Evolutionary conservation across 2,888 invertebrate species (phyloP).

Genomic region (Aleiodes testaceus): DNA sequence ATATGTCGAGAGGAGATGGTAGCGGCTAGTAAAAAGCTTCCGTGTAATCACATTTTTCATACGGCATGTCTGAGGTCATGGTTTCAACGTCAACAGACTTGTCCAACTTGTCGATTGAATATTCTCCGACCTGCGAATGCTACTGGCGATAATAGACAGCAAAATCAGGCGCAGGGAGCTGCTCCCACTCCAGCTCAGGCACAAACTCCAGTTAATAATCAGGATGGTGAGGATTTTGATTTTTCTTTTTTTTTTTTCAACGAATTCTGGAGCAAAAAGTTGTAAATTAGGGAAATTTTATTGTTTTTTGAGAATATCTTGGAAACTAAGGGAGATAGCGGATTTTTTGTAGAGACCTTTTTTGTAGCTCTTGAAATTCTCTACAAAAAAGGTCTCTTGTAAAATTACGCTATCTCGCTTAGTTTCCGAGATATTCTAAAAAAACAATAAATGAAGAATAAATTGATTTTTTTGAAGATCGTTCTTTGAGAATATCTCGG

Average conservation of each 20-base stretch:
- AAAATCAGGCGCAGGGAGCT: conserved; percentile 65
- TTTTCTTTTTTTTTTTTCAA: not conserved
- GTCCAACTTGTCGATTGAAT: conserved; percentile 97
- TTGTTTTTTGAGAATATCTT: no score
- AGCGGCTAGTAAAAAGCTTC: conserved; percentile 92
- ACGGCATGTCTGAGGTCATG: conserved; percentile 97
- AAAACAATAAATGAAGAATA: no score
- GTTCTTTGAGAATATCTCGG: no score
- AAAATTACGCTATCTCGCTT: no score
- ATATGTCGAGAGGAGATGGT: conserved; percentile 91
- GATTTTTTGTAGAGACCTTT: no score
- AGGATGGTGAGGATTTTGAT: conserved; percentile 26
- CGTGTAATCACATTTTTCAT: conserved; percentile 99
- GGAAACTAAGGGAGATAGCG: no score
- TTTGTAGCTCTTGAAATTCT: no score
- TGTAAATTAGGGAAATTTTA: no score
- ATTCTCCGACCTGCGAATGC: conserved; percentile 76
- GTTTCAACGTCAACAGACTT: conserved; percentile 99
- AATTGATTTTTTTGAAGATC: no score
- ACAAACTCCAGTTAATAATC: conserved; percentile 55
- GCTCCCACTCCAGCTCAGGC: conserved; percentile 62
- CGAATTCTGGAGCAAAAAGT: no score
- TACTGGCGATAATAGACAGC: conserved; percentile 61
- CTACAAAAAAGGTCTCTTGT: no score
- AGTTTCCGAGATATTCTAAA: no score